A percentile compares a stretch with the other conserved stretches of the same genome.
Conservation (phyloP, 1,140 invertebrate species). For the Drosophila orena region DNA sequence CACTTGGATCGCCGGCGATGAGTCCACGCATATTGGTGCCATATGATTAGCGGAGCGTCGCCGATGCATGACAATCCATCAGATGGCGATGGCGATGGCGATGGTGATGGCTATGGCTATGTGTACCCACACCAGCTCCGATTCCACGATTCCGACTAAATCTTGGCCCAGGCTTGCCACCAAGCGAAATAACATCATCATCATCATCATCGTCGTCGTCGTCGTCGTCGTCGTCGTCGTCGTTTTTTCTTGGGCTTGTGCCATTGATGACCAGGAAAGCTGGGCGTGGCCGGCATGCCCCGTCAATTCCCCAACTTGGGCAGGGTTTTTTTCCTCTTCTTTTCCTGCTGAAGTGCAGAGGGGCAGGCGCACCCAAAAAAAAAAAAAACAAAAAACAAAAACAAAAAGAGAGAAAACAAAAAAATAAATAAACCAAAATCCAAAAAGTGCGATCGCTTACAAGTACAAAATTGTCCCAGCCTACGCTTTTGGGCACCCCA, state of each 20-base stretch:
- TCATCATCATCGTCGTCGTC: slow-evolving; percentile 20
- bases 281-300: slow-evolving; percentile 76
- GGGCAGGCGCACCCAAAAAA: slow-evolving; percentile 44
- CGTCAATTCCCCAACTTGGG: slow-evolving; percentile 75
- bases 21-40: slow-evolving; percentile 74
- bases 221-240: slow-evolving; percentile 4
- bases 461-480: slow-evolving; percentile 78
- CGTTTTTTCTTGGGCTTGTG: slow-evolving; percentile 34
- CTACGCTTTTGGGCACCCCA: slow-evolving; percentile 56
- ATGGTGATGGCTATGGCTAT: not conserved
- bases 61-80: slow-evolving; percentile 71
- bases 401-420: slow-evolving; percentile 11
- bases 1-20: slow-evolving; percentile 3
- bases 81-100: slow-evolving; percentile 20
- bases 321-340: slow-evolving; percentile 34
- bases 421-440: slow-evolving; percentile 6
- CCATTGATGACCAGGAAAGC: slow-evolving; percentile 81
- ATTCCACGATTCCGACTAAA: slow-evolving; percentile 48
- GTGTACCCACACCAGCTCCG: slow-evolving; percentile 2
- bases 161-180: slow-evolving; percentile 60
- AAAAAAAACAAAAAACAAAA: slow-evolving; percentile 9
- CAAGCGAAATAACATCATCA: slow-evolving; percentile 62
- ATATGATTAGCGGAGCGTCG: slow-evolving; percentile 72
- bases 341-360: slow-evolving; percentile 6
- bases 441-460: slow-evolving; percentile 77